Evolutionary conservation across 2,113 vertebrate species (phyloP).

Genomic region (Lates calcarifer): DNA sequence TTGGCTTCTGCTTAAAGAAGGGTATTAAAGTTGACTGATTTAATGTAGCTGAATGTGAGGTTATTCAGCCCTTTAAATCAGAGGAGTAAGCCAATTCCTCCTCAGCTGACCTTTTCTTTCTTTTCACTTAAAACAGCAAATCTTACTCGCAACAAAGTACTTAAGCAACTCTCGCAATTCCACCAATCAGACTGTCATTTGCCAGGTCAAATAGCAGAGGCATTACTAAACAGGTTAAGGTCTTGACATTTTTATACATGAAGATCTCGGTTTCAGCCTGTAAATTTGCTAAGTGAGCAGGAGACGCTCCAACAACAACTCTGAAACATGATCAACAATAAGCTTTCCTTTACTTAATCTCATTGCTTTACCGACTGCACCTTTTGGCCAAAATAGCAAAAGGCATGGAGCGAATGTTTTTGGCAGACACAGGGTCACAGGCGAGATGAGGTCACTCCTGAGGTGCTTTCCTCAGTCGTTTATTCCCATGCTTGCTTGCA

Average conservation of each 20-base stretch:
- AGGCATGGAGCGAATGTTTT: background rate
- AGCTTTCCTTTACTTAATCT: slow-evolving; percentile 7
- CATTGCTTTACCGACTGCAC: background rate
- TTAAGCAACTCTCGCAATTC: slow-evolving; percentile 13
- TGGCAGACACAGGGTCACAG: slow-evolving; percentile 37
- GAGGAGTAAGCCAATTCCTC: slow-evolving; percentile 42
- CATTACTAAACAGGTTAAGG: slow-evolving; percentile 27
- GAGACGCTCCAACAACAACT: slow-evolving; percentile 41
- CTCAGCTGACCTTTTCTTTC: slow-evolving; percentile 58
- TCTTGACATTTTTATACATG: slow-evolving; percentile 40
- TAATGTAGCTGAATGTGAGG: slow-evolving; percentile 63
- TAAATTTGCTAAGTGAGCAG: slow-evolving; percentile 44
- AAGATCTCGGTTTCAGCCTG: slow-evolving; percentile 29
- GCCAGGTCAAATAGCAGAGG: slow-evolving; percentile 16
- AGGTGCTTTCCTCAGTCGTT: slow-evolving; percentile 52
- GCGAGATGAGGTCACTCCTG: slow-evolving; percentile 52
- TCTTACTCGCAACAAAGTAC: slow-evolving; percentile 15
- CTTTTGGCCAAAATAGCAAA: slow-evolving; percentile 7
- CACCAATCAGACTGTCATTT: slow-evolving; percentile 33
- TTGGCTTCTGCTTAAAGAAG: slow-evolving; percentile 65
- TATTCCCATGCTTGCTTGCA: slow-evolving; percentile 49
- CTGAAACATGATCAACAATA: slow-evolving; percentile 39
- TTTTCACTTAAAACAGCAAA: slow-evolving; percentile 46
- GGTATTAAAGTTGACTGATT: slow-evolving; percentile 71
- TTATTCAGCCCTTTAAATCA: slow-evolving; percentile 63